Base-by-base conservation (phyloP, 2,888 invertebrate species). In the Sphinx pinastri region DNA sequence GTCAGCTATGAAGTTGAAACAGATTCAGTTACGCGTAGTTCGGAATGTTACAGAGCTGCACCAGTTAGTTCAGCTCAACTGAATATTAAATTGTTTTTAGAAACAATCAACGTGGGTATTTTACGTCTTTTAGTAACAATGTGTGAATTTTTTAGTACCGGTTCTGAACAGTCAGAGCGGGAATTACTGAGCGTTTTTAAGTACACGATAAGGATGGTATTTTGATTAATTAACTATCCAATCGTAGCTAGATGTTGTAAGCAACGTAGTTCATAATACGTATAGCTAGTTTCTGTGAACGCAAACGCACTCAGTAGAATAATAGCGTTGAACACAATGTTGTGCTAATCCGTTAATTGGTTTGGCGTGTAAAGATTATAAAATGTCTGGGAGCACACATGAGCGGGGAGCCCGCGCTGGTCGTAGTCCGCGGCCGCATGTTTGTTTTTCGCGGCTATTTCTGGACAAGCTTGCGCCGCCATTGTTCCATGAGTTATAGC, bases 391-490 rank as follows among this genome's bases (percentile, higher is more conserved):
- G 73, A 73, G 72, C 79, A 71, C 76, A 74, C 76, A 76, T 75
- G 78, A 81, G 81, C 77, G 79, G 81, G 83, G 81, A 84, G 82
- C 81, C 55, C 19, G 55, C 19, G 55, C 55, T 55, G 55, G 19
- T 81, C 84, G 84, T 78, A 75, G 79, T 76, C 77, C 79, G 80
- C 81, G 19, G 47, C 63, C 63, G 63, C 63, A 49, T 63, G 91
- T 92, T 91, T 91, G 86, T 88, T 87, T 88, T 89, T 84, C 82
- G 81, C 74, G 78, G 89, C 87, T 93, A 93, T 93, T 93, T 88
- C 86, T 90, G 88, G 85, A 84, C 82, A 76, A 71, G 73, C 78
- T 75, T 76, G 77, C 77, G 76, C 84, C 83, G 86, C 88, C 87
- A 91, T 91, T 92, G 92, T 91, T 89, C 80, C 82, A 82, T 87